Evolutionary conservation across 2,113 vertebrate species (phyloP).

Genomic region (Halcyon malimbica): DNA sequence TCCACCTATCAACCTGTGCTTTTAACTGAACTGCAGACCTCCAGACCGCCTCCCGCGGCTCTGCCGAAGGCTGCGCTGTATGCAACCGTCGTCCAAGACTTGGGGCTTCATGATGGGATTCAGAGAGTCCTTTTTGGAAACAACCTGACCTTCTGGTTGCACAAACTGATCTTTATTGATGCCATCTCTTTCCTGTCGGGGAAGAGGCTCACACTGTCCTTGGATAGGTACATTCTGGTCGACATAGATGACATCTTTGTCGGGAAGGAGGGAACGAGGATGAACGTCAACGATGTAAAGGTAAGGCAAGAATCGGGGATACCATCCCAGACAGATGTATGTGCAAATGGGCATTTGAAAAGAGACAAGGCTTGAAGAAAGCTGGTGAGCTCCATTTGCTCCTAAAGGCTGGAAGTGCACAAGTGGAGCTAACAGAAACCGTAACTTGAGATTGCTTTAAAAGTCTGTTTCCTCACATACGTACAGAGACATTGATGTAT

Average conservation of each 20-base stretch:
- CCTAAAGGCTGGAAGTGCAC: background rate
- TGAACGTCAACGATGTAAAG: slow-evolving; percentile 95
- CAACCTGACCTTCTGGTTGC: slow-evolving; percentile 94
- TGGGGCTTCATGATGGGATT: slow-evolving; percentile 93
- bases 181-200: slow-evolving; percentile 91
- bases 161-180: slow-evolving; percentile 92
- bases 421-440: background rate
- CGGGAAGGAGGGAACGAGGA: slow-evolving; percentile 95
- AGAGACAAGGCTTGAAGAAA: background rate
- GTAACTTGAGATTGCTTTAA: background rate
- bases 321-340: fast-evolving
- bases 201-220: slow-evolving; percentile 85
- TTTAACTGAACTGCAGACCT: slow-evolving; percentile 78
- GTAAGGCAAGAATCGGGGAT: slow-evolving; percentile 72
- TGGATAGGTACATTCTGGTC: slow-evolving; percentile 92
- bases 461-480: background rate
- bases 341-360: background rate
- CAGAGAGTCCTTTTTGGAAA: slow-evolving; percentile 94
- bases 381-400: background rate
- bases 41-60: slow-evolving; percentile 65
- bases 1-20: slow-evolving; percentile 94
- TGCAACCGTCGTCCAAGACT: slow-evolving; percentile 89
- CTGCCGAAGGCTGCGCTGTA: slow-evolving; percentile 76
- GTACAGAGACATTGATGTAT: background rate
- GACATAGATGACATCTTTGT: slow-evolving; percentile 97